phyloP scores from a whole-genome alignment of 1,140 invertebrate species.

The Hesperophylax magnus region DNA sequence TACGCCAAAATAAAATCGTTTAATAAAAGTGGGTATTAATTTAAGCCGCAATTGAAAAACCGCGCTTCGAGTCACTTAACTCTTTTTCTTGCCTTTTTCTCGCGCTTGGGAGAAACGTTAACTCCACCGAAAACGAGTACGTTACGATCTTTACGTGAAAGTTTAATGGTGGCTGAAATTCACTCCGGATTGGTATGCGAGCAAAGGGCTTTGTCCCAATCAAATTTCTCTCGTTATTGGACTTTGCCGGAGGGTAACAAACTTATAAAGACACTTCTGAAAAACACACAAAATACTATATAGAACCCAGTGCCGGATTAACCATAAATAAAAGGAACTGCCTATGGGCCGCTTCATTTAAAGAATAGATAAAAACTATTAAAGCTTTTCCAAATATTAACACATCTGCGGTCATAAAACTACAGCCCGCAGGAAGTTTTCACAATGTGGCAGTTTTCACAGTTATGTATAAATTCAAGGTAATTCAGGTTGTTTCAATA shows the following conservation, averaged over 20 bases:
- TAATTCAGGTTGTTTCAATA: no score
- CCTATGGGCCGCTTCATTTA: no score
- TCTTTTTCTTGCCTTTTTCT: slow-evolving; percentile 33
- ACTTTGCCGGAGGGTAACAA: background rate
- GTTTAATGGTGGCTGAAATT: slow-evolving; percentile 37
- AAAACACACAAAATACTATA: background rate
- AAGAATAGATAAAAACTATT: no score
- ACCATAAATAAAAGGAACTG: no score
- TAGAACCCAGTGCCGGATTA: no score
- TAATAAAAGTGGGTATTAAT: background rate
- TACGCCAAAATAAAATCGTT: no score
- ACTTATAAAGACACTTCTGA: slow-evolving; percentile 2
- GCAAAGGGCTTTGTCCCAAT: slow-evolving; percentile 19
- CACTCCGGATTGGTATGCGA: slow-evolving; percentile 1
- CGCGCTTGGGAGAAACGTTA: slow-evolving; percentile 21
- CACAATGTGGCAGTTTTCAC: no score
- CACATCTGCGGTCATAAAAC: no score
- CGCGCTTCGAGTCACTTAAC: slow-evolving; percentile 34
- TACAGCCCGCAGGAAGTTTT: no score
- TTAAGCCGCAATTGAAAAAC: slow-evolving; percentile 26
- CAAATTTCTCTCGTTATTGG: slow-evolving; percentile 23
- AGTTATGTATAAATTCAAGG: no score
- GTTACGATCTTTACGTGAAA: slow-evolving; percentile 39
- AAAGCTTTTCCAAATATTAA: no score
- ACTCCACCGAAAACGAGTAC: slow-evolving; percentile 26